Base-by-base conservation (phyloP, 2,888 invertebrate genomes). In the Zootermopsis nevadensis region DNA sequence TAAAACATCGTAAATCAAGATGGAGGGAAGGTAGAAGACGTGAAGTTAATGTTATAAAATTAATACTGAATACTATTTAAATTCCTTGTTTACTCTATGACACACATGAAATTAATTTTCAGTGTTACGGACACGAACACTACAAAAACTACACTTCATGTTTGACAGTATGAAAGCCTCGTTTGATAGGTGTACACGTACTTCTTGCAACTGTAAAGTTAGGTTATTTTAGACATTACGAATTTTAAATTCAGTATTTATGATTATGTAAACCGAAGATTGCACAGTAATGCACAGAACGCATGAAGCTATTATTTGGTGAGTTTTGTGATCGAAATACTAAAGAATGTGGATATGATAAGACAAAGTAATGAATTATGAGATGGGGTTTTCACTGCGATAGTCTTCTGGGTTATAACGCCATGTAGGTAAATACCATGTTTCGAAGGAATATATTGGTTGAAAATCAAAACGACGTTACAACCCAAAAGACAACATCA, bases 301-400 rank as follows among this genome's bases (percentile, higher is more conserved):
- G n/a, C 77, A 69, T n/a, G 81, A 81, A 33, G 35, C 53, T 38
- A 72, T 81, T 72, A 81, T 81, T 53, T 69, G 81, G 81, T 81
- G 30, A 81, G 81, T 69, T 24, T 3, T 27, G 24, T 15, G 12
- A 4, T 60, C 19, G 27, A 38, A 33, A n/a, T 10, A 27, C 8
- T 60, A 60, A 19, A 2, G 1, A 19, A 19, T 8, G 22, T 27
- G 8, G 60, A 60, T n/a, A 60, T 60, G 2, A 19, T 60, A 60
- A 42, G 38, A 42, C 38, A n/a, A n/a, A n/a, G n/a, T 42, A 1
- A 42, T 42, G 38, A 42, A 42, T 42, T n/a, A n/a, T n/a, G n/a
- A n/a, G n/a, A n/a, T n/a, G n/a, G n/a, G n/a, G n/a, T n/a, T n/a
- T n/a, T n/a, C n/a, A n/a, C n/a, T n/a, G n/a, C n/a, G n/a, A n/a